A percentile compares a stretch with the other conserved stretches of the same genome.
These are phyloP conservation scores for Rhadina sibilatrix DNA, from an alignment of 2,113 vertebrate genomes.

Conservation along the genomic window DNA sequence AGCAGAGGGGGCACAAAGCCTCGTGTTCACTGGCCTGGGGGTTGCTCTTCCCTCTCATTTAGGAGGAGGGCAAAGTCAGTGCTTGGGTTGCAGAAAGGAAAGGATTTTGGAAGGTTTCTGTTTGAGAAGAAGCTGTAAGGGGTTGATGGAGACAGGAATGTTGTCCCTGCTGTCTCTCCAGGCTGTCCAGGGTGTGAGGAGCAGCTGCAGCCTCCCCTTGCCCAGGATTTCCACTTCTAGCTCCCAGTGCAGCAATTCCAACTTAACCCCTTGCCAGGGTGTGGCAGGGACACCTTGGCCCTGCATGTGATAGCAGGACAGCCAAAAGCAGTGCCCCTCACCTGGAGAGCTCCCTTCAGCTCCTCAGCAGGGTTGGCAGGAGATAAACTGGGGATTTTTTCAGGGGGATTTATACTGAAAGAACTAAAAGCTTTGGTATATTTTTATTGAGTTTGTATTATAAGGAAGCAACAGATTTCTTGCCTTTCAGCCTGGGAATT, in stretches of 20 bases:
- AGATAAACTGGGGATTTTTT: not conserved
- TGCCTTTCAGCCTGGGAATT: not conserved
- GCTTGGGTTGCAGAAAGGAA: not conserved
- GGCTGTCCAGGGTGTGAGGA: not conserved
- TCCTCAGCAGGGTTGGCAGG: not conserved
- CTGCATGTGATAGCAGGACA: not conserved
- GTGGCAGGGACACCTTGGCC: not conserved
- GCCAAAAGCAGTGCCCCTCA: not conserved
- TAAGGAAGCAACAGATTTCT: not conserved
- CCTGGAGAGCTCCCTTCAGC: not conserved
- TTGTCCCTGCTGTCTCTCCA: not conserved
- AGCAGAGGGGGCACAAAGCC: not conserved
- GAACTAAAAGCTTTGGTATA: not conserved
- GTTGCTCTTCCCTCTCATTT: not conserved
- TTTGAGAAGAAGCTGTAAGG: not conserved
- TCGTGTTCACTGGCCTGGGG: accelerated
- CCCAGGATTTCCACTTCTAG: not conserved
- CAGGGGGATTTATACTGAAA: not conserved
- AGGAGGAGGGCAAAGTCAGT: not conserved
- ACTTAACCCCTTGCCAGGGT: not conserved
- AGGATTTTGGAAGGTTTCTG: not conserved
- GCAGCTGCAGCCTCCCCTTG: not conserved
- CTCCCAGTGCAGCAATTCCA: not conserved
- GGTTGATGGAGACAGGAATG: not conserved
- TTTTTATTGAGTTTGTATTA: not conserved